Conservation (phyloP, 2,888 invertebrate genomes). For the Taphrorychus bicolor region DNA sequence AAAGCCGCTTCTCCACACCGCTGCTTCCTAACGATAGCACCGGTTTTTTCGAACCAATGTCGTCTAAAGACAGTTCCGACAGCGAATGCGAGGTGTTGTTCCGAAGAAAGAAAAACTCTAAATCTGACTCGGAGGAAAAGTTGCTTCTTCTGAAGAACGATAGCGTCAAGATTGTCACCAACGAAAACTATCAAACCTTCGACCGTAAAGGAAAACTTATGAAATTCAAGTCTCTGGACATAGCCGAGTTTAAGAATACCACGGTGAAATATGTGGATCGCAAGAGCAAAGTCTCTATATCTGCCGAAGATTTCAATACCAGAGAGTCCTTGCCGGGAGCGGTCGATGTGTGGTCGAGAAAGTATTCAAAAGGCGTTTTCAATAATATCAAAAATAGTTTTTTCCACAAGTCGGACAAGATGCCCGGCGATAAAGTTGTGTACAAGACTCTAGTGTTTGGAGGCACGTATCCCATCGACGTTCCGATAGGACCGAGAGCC, state of each 20-base stretch:
- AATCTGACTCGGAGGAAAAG: constrained; percentile 53
- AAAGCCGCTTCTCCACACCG: constrained; percentile 51
- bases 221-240: constrained; percentile 57
- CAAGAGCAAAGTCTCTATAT: constrained; percentile 56
- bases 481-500: constrained; percentile 60
- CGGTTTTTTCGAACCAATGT: constrained; percentile 40
- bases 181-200: constrained; percentile 56
- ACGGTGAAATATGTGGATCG: constrained; percentile 56
- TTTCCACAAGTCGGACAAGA: constrained; percentile 51
- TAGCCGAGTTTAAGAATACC: constrained; percentile 50
- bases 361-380: constrained; percentile 53
- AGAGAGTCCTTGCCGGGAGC: constrained; percentile 67
- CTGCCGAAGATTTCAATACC: constrained; percentile 55
- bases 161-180: constrained; percentile 53
- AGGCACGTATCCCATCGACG: constrained; percentile 87
- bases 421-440: constrained; percentile 51
- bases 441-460: constrained; percentile 79
- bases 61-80: constrained; percentile 56
- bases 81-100: constrained; percentile 51
- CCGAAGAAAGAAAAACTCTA: constrained; percentile 50
- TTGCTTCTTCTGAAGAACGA: constrained; percentile 50
- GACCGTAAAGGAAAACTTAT: constrained; percentile 53
- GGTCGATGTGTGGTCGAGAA: constrained; percentile 69
- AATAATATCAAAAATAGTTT: constrained; percentile 56
- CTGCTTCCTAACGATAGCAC: constrained; percentile 46